phyloP scores from a whole-genome alignment of 2,113 vertebrate species.

The Delphinapterus leucas region DNA sequence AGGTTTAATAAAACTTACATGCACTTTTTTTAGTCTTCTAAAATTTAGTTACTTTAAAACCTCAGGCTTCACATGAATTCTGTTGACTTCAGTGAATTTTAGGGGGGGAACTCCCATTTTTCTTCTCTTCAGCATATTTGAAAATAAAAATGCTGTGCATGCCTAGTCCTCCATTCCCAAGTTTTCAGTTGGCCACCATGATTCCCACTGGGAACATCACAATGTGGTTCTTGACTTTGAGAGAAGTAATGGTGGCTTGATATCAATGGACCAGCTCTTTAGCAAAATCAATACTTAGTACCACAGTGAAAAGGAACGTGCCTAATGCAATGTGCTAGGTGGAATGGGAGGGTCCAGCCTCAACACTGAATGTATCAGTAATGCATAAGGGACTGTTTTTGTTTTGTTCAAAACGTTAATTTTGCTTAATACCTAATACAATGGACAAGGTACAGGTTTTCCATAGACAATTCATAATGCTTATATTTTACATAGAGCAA shows the following conservation, averaged over 20 bases:
- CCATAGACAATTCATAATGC: background rate
- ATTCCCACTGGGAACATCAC: background rate
- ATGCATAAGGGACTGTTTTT: background rate
- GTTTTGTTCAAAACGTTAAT: background rate
- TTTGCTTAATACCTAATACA: background rate
- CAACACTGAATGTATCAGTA: background rate
- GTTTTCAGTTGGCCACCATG: background rate
- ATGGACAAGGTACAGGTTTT: background rate
- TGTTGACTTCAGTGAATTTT: background rate
- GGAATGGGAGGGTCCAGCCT: background rate
- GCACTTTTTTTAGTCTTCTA: background rate
- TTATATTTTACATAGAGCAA: background rate
- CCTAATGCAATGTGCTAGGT: background rate
- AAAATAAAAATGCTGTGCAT: background rate
- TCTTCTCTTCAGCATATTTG: background rate
- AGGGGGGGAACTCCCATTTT: background rate
- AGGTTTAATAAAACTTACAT: background rate
- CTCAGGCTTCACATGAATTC: background rate
- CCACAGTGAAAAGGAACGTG: background rate
- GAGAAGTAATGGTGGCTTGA: background rate
- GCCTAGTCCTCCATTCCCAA: fast-evolving
- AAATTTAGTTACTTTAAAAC: background rate
- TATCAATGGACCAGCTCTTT: background rate
- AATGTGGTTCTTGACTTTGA: background rate
- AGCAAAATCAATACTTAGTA: background rate